phyloP scores from a whole-genome alignment of 2,113 vertebrate genomes.

The Phylloscopus whistleri region DNA sequence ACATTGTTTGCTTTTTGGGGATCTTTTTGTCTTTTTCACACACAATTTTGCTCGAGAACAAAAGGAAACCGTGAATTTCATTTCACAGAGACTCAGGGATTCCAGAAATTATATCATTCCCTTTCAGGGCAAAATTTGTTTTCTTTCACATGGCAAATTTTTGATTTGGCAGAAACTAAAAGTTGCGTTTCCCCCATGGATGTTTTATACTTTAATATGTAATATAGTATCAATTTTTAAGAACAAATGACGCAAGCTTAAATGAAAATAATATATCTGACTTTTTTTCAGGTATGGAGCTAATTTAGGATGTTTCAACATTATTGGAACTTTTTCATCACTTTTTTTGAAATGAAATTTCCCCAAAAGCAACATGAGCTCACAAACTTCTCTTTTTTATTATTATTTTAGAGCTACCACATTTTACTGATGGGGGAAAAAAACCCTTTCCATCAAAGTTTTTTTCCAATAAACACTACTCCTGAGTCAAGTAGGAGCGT shows the following conservation, averaged over 20 bases:
- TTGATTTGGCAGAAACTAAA: not conserved
- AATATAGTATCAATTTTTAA: not conserved
- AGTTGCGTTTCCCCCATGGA: not conserved
- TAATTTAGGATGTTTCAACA: conserved; percentile 6
- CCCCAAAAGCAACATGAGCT: conserved; percentile 54
- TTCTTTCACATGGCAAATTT: not conserved
- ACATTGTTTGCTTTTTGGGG: not conserved
- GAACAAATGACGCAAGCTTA: not conserved
- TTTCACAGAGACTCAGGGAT: not conserved
- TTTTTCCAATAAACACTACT: conserved; percentile 5
- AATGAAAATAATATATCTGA: not conserved
- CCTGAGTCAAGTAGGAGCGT: conserved; percentile 44
- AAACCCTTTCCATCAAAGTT: conserved; percentile 19
- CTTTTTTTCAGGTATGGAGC: not conserved
- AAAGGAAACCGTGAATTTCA: not conserved
- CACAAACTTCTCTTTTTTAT: conserved; percentile 24
- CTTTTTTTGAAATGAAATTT: not conserved
- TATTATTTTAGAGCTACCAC: not conserved
- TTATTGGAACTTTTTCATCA: conserved; percentile 29
- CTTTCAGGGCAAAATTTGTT: not conserved
- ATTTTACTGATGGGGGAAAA: conserved; percentile 14
- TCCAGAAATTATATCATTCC: not conserved
- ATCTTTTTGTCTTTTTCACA: not conserved
- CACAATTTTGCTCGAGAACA: not conserved
- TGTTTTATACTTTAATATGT: not conserved